Conservation (phyloP, 2,797 vertebrate species). For the Diplodus puntazzo region DNA sequence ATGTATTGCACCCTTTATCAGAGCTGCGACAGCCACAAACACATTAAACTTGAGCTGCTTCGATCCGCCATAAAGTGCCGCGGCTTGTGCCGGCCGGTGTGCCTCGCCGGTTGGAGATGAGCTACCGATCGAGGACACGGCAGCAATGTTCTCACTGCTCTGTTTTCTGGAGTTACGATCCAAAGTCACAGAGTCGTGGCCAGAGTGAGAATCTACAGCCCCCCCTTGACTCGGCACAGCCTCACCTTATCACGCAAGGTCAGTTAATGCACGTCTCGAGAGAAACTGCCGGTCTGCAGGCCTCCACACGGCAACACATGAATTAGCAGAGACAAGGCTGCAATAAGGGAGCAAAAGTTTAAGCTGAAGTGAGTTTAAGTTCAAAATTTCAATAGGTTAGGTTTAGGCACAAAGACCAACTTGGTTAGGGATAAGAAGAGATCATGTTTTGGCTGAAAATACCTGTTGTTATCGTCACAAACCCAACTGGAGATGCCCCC, state of each 20-base stretch:
- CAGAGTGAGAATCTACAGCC: conserved; percentile 60
- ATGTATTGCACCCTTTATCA: conserved; percentile 82
- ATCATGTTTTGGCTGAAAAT: too few species aligned
- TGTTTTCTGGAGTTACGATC: conserved; percentile 67
- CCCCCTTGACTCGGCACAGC: conserved; percentile 40
- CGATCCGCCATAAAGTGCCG: conserved; percentile 77
- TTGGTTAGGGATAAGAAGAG: too few species aligned
- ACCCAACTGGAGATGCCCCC: too few species aligned
- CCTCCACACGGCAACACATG: background rate
- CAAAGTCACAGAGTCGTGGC: conserved; percentile 51
- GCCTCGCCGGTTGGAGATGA: conserved; percentile 50
- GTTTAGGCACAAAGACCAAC: too few species aligned
- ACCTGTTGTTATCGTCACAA: too few species aligned
- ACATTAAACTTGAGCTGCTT: conserved; percentile 80
- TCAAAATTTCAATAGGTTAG: too few species aligned
- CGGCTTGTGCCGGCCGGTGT: conserved; percentile 13
- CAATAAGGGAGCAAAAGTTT: too few species aligned
- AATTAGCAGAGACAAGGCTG: background rate
- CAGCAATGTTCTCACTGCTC: conserved; percentile 40
- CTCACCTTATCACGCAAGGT: conserved; percentile 52
- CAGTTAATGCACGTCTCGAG: conserved; percentile 17
- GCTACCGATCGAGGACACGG: conserved; percentile 67
- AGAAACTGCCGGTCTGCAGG: conserved; percentile 11
- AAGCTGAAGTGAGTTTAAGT: too few species aligned
- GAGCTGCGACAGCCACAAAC: conserved; percentile 77